phyloP scores from a whole-genome alignment of 2,888 invertebrate species.

The Coenonympha glycerion region DNA sequence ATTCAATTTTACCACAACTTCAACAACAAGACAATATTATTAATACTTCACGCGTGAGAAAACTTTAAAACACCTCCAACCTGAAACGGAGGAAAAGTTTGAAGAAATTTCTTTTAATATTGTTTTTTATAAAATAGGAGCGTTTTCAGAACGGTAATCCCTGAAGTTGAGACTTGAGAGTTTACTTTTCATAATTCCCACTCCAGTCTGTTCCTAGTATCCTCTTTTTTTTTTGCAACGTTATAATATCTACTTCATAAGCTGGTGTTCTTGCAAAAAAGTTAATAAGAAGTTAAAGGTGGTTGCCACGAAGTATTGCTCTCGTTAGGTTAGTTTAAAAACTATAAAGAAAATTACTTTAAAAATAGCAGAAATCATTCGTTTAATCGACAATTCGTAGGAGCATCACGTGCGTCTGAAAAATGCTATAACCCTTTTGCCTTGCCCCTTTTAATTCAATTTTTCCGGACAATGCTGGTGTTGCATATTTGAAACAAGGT shows the following conservation, averaged over 20 bases:
- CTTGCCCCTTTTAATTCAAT: conserved; percentile 3
- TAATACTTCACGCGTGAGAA: conserved; percentile 28
- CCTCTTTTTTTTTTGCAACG: neutral
- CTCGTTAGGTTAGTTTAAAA: no score
- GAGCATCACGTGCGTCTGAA: neutral
- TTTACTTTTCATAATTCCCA: conserved; percentile 9
- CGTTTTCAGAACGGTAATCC: conserved; percentile 5
- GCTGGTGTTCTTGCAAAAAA: neutral
- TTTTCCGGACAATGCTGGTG: neutral
- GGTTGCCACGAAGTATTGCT: no score
- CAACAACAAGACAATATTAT: conserved; percentile 23
- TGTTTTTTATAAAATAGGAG: conserved; percentile 5
- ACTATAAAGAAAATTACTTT: no score
- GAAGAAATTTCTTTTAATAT: conserved; percentile 21
- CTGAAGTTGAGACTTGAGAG: conserved; percentile 2
- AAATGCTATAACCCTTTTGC: conserved; percentile 1
- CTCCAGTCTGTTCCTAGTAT: neutral
- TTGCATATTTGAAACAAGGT: neutral
- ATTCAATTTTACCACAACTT: conserved; percentile 18
- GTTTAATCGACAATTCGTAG: neutral
- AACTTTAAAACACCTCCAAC: conserved; percentile 24
- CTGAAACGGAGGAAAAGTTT: conserved; percentile 19
- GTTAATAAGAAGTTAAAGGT: no score
- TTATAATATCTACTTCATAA: neutral
- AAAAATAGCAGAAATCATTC: neutral